Conservation (phyloP, 2,797 vertebrate genomes). For the Nannoperca australis region DNA sequence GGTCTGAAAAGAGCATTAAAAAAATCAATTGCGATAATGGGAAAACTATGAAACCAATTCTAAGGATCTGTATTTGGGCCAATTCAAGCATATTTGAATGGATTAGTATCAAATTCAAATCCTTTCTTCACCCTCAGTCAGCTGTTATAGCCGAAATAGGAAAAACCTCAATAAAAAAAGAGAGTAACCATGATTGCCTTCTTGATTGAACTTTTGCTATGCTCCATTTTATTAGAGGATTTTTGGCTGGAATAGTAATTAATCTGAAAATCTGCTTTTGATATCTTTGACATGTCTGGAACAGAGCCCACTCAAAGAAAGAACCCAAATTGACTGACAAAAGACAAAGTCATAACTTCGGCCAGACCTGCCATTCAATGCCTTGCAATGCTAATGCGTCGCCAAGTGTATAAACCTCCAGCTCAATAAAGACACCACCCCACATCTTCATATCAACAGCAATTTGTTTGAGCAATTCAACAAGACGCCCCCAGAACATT, state of each 20-base stretch:
- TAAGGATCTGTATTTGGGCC: too few species aligned
- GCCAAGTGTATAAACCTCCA: constrained; percentile 60
- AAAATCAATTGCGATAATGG: too few species aligned
- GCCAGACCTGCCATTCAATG: constrained; percentile 45
- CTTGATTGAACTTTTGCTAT: constrained; percentile 2
- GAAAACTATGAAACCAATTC: too few species aligned
- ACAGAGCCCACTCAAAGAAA: constrained; percentile 21
- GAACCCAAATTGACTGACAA: constrained; percentile 19
- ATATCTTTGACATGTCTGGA: constrained; percentile 41
- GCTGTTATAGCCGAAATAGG: background rate
- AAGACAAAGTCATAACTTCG: constrained; percentile 59
- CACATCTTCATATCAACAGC: constrained; percentile 78
- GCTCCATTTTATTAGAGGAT: constrained; percentile 1
- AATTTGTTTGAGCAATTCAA: constrained; percentile 77
- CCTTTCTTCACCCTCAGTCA: background rate
- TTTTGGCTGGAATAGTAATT: constrained; percentile 1
- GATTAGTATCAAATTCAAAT: too few species aligned
- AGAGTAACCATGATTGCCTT: background rate
- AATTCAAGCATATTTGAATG: too few species aligned
- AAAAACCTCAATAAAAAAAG: background rate
- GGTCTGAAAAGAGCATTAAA: too few species aligned
- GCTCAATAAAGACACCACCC: constrained; percentile 66
- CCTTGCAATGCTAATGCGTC: constrained; percentile 9
- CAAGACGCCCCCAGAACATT: constrained; percentile 70
- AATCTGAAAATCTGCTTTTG: constrained; percentile 17